These are phyloP conservation scores for Temnopleurus reevesii DNA, from an alignment of 53 echinoderm and acorn worm species.

Conservation along the genomic window DNA sequence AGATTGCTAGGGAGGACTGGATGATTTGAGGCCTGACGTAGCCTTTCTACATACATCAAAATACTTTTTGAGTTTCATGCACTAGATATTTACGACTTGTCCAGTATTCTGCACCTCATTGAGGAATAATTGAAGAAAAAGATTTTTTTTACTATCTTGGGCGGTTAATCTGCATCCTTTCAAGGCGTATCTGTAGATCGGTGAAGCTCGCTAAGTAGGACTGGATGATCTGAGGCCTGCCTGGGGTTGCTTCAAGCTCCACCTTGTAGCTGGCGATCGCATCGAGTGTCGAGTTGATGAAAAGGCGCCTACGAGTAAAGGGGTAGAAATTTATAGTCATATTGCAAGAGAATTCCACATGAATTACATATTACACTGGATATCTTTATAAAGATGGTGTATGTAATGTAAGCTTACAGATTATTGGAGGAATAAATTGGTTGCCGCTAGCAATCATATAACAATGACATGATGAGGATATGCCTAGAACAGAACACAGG, in stretches of 20 bases:
- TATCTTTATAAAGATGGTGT: no score
- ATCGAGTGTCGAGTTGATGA: slow-evolving; percentile 83
- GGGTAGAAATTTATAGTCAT: no score
- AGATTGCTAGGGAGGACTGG: slow-evolving; percentile 66
- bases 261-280: slow-evolving; percentile 97
- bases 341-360: no score
- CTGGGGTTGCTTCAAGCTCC: slow-evolving; percentile 89
- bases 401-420: no score
- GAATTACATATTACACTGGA: no score
- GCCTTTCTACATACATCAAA: not conserved
- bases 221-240: slow-evolving; percentile 63
- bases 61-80: not conserved
- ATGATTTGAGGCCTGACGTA: slow-evolving; percentile 51
- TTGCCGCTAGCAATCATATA: no score
- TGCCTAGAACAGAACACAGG: no score
- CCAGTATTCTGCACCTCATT: not conserved
- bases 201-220: slow-evolving; percentile 75
- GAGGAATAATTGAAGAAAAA: no score
- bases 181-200: slow-evolving; percentile 81
- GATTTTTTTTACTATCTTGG: not conserved
- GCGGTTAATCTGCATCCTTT: slow-evolving; percentile 70
- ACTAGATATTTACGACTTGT: not conserved
- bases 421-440: no score
- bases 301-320: slow-evolving; percentile 73
- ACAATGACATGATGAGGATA: no score